phyloP scores from a whole-genome alignment of 2,797 vertebrate species.

The Odontamblyopus lacepedii region DNA sequence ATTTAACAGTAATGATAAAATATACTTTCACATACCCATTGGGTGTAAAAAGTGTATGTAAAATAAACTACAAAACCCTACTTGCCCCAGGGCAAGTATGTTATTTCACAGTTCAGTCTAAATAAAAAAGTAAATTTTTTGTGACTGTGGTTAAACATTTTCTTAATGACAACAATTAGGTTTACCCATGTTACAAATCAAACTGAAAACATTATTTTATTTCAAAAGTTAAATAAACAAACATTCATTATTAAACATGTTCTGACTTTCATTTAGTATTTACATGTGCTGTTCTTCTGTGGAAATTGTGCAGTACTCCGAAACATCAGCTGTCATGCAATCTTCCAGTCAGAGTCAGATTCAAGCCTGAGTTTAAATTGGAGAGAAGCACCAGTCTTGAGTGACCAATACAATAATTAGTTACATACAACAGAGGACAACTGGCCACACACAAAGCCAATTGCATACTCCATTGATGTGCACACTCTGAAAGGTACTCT shows the following conservation, averaged over 20 bases:
- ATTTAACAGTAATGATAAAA: background rate
- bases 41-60: background rate
- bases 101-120: slow-evolving; percentile 4
- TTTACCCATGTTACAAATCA: slow-evolving; percentile 21
- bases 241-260: slow-evolving; percentile 48
- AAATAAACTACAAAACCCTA: background rate
- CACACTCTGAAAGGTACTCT: slow-evolving; percentile 36
- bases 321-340: slow-evolving; percentile 55
- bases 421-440: slow-evolving; percentile 50
- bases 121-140: background rate
- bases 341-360: slow-evolving; percentile 48
- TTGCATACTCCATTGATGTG: slow-evolving; percentile 55
- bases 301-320: slow-evolving; percentile 52
- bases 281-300: slow-evolving; percentile 64
- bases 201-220: slow-evolving; percentile 66
- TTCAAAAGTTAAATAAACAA: slow-evolving; percentile 73
- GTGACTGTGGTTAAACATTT: no score
- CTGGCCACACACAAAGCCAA: slow-evolving; percentile 43
- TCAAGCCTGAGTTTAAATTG: slow-evolving; percentile 44
- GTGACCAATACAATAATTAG: slow-evolving; percentile 59
- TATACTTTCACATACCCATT: background rate
- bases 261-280: slow-evolving; percentile 46
- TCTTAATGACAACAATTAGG: background rate
- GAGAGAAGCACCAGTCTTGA: slow-evolving; percentile 65
- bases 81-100: background rate